phyloP scores from a whole-genome alignment of 1,140 invertebrate species.

The Aphis craccivora region DNA sequence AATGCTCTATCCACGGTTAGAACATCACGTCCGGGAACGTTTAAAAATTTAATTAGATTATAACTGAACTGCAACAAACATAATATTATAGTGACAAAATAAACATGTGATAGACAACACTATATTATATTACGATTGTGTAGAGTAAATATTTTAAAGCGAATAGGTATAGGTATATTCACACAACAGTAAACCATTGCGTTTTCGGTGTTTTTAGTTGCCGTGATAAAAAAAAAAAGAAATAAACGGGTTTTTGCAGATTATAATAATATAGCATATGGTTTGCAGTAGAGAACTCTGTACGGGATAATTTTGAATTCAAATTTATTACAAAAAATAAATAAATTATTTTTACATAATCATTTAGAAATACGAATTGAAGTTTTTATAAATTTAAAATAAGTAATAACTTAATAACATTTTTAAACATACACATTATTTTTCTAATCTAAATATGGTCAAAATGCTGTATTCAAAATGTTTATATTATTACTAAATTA shows the following conservation, averaged over 20 bases:
- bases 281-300: background rate
- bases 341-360: no score
- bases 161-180: background rate
- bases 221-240: background rate
- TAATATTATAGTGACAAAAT: no score
- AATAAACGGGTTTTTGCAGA: background rate
- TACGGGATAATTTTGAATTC: background rate
- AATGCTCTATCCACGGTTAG: background rate
- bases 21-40: background rate
- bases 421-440: background rate
- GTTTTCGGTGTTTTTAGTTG: background rate
- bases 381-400: background rate
- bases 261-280: background rate
- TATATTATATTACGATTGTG: no score
- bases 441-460: background rate
- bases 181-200: background rate
- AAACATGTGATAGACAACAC: background rate
- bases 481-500: background rate
- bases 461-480: background rate
- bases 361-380: background rate
- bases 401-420: background rate
- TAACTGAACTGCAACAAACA: no score
- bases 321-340: background rate
- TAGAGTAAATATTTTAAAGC: background rate
- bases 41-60: background rate